phyloP scores from a whole-genome alignment of 2,113 vertebrate genomes.

The Menura novaehollandiae region DNA sequence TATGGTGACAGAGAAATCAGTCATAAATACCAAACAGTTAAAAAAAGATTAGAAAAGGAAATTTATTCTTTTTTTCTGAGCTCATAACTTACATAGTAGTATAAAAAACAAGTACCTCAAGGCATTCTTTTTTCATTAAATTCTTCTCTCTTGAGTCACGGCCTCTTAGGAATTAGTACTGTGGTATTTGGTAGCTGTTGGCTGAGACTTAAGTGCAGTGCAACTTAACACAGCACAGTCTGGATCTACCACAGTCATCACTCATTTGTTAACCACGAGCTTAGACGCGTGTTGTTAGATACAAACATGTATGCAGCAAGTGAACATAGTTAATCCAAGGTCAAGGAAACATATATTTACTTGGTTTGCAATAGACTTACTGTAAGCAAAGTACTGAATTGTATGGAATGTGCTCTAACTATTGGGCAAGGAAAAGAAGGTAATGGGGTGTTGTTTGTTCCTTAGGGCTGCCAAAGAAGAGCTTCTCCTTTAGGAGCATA shows the following conservation, averaged over 20 bases:
- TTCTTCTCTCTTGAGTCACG: background rate
- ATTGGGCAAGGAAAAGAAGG: background rate
- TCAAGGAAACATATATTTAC: background rate
- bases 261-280: background rate
- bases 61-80: background rate
- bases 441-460: background rate
- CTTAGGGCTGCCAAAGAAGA: background rate
- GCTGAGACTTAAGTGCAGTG: background rate
- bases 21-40: background rate
- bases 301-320: background rate
- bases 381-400: background rate
- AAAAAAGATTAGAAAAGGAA: background rate
- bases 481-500: background rate
- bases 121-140: background rate
- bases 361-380: background rate
- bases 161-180: background rate
- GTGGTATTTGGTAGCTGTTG: background rate
- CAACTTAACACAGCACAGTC: background rate
- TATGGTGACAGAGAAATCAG: background rate
- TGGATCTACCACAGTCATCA: background rate
- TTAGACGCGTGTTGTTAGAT: background rate
- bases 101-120: background rate
- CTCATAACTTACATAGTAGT: background rate
- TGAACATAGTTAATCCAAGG: background rate
- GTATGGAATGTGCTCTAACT: background rate